Evolutionary conservation across 2,797 vertebrate genomes (phyloP).

Genomic region (Coracias cyanogaster): DNA sequence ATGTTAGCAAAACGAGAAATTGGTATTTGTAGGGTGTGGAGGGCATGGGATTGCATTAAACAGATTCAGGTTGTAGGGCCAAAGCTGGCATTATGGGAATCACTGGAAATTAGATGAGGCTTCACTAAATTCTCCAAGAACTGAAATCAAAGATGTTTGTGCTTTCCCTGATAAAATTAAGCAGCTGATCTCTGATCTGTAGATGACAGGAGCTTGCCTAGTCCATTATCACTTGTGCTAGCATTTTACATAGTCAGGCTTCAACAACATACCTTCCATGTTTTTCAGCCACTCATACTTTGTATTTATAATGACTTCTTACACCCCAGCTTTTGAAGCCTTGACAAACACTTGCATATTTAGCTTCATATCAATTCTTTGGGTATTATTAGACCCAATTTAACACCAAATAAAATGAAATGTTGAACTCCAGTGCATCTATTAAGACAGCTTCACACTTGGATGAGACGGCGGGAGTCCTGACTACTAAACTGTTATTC

Average conservation of each 20-base stretch:
- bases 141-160: background rate
- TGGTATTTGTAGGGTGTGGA: background rate
- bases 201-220: background rate
- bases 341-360: constrained; percentile 8
- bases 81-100: background rate
- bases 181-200: background rate
- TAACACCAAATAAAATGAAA: background rate
- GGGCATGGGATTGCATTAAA: background rate
- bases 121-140: background rate
- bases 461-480: constrained; percentile 16
- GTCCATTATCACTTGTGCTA: background rate
- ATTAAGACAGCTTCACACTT: constrained; percentile 24
- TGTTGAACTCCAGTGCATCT: background rate
- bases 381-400: constrained; percentile 28
- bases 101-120: background rate
- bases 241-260: background rate
- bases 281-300: background rate
- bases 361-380: background rate
- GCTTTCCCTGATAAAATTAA: background rate
- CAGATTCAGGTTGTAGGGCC: background rate
- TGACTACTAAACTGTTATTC: constrained; percentile 23
- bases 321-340: background rate
- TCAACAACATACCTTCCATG: background rate
- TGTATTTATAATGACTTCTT: background rate
- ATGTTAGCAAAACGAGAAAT: background rate